Evolutionary conservation across 2,888 invertebrate species (phyloP).

Genomic region (Tetragonisca angustula): DNA sequence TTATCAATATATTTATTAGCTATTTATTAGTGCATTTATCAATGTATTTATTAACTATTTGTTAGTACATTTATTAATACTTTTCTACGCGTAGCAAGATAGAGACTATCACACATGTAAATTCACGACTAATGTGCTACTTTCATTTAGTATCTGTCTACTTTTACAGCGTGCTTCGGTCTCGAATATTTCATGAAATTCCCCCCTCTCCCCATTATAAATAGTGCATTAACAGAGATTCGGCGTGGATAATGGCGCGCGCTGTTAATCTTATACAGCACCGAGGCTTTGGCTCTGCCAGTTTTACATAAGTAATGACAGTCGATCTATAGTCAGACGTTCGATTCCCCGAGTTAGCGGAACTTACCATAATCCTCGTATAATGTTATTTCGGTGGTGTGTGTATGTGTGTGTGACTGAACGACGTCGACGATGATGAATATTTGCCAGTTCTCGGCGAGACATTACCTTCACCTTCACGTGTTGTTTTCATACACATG

Average conservation of each 20-base stretch:
- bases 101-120: no score
- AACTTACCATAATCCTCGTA: not conserved
- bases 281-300: not conserved
- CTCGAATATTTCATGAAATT: not conserved
- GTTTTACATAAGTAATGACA: slow-evolving; percentile 21
- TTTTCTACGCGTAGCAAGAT: no score
- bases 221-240: not conserved
- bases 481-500: slow-evolving; percentile 1
- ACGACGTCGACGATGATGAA: slow-evolving; percentile 2
- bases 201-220: not conserved
- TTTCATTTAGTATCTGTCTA: not conserved
- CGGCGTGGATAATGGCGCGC: not conserved
- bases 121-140: not conserved
- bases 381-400: not conserved
- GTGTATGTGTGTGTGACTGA: no score
- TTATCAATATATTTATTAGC: no score
- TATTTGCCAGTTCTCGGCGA: not conserved
- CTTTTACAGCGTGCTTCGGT: not conserved
- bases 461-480: slow-evolving; percentile 11
- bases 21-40: no score
- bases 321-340: slow-evolving; percentile 5
- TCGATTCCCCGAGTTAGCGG: not conserved
- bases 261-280: not conserved
- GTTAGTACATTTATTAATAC: no score
- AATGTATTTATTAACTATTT: no score